Evolutionary conservation across 2,797 vertebrate genomes (phyloP).

Genomic region (Tangara arthus): DNA sequence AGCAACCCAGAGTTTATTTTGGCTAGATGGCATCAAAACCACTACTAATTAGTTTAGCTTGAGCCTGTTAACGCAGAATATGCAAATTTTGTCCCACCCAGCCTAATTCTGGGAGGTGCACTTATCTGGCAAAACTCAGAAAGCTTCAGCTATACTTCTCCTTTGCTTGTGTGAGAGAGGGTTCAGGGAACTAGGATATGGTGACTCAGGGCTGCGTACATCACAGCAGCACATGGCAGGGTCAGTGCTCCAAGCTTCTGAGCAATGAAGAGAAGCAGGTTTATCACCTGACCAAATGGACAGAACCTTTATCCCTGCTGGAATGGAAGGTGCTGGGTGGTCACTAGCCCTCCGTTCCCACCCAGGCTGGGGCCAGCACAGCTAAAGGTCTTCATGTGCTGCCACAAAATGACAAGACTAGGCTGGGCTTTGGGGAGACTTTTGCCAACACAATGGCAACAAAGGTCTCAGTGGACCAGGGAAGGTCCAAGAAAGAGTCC

Average conservation of each 20-base stretch:
- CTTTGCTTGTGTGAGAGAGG: neutral
- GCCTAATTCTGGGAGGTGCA: neutral
- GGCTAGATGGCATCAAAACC: neutral
- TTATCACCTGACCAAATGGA: neutral
- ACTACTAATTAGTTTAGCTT: neutral
- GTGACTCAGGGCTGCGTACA: neutral
- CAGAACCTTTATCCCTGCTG: neutral
- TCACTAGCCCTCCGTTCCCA: neutral
- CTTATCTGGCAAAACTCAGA: neutral
- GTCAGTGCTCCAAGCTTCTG: neutral
- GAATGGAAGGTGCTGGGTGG: neutral
- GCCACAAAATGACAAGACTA: accelerated
- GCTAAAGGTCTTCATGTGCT: neutral
- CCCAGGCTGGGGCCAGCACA: neutral
- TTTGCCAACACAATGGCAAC: neutral
- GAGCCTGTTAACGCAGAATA: neutral
- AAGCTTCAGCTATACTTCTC: neutral
- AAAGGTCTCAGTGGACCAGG: neutral
- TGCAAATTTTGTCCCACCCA: neutral
- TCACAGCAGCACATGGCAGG: neutral
- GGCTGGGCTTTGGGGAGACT: neutral
- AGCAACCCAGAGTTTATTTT: neutral
- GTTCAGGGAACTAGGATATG: neutral
- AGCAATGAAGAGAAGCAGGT: neutral
- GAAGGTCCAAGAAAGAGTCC: neutral